Base-by-base conservation (phyloP, 2,797 vertebrate species). In the Sorex maritimensis region DNA sequence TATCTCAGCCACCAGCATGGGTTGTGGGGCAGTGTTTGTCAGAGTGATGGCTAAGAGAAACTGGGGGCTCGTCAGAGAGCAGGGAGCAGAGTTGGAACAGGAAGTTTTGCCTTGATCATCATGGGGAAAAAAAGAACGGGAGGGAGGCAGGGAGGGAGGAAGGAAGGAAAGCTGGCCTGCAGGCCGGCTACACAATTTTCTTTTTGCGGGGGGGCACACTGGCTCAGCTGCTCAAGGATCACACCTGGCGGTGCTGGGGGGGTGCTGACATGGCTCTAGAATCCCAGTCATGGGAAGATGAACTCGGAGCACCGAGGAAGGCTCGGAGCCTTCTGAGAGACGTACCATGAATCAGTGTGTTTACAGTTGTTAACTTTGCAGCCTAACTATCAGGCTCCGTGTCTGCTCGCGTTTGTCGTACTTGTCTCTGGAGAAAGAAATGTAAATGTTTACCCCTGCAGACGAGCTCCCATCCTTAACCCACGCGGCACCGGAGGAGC, bases 391-490 rank as follows among this genome's bases (percentile, higher is more conserved):
- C 81, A 49, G 49, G 28, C 17, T 23, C 72, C 6, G 11, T 75
- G 61, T 84, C 55, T 52, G 69, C 38, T 81, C 9, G 23, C 68
- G 68, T 46, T 68, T 28, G 55, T 2, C 46, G 34, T 81, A 63
- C 28, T 63, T 86, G 23, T 30, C 63, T 73, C 14, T 17, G 49
- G 72, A 86, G 30, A 41, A 63, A 88, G 75, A 81, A 84, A 77
- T 49, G 10, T 17, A 75, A 49, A 63, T 11, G 19, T 65, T 80
- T 69, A 44, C 7, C 5, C 74, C 6, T 4, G 55, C 24, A 67
- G 44, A 61, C 46, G 10, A 46, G 73, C 49, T 72, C 21, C 26
- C 4, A 1, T 52, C 28, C 5, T 84, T 69, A 79, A 73, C 49
- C 30, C 26, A 2, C 21, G 30, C 55, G 52, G 34, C 17, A 73